Percentiles rank a stretch among this genome's conserved stretches.
phyloP scores from a whole-genome alignment of 2,888 invertebrate species.

The Heliothis peltigera region DNA sequence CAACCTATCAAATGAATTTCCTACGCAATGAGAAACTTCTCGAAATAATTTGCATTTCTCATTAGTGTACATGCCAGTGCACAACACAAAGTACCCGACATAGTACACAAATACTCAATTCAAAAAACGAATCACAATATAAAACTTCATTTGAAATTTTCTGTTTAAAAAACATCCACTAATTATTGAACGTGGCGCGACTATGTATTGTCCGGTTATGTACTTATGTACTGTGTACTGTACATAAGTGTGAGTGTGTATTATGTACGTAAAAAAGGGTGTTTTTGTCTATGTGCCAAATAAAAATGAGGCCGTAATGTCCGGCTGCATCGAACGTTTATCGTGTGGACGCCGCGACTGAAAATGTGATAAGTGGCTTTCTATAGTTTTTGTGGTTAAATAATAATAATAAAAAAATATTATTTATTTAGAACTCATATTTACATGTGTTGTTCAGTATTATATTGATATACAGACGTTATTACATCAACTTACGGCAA shows the following conservation, averaged over 20 bases:
- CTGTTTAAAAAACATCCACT: conserved; percentile 87
- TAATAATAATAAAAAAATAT: no score
- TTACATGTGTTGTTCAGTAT: no score
- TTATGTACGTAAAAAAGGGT: conserved; percentile 84
- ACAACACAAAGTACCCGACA: conserved; percentile 16
- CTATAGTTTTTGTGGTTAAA: conserved; percentile 42
- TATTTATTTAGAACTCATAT: no score
- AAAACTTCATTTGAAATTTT: conserved; percentile 88
- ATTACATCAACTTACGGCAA: no score
- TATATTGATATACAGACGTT: no score
- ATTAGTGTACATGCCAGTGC: conserved; percentile 42
- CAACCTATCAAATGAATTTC: conserved; percentile 5
- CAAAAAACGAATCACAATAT: conserved; percentile 79
- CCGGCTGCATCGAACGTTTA: conserved; percentile 85
- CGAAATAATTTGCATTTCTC: conserved; percentile 40
- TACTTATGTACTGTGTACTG: conserved; percentile 50
- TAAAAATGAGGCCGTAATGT: conserved; percentile 90
- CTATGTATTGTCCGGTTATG: conserved; percentile 74
- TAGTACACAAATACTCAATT: conserved; percentile 73
- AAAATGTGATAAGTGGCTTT: conserved; percentile 66
- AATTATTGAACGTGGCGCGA: conserved; percentile 82
- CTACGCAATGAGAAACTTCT: conserved; percentile 3
- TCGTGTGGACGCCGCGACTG: conserved; percentile 69
- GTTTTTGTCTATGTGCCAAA: conserved; percentile 89
- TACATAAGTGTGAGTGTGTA: conserved; percentile 73